Percentiles rank a stretch among this genome's conserved stretches.
phyloP scores from a whole-genome alignment of 1,140 invertebrate species.

The Brachionus calyciflorus region DNA sequence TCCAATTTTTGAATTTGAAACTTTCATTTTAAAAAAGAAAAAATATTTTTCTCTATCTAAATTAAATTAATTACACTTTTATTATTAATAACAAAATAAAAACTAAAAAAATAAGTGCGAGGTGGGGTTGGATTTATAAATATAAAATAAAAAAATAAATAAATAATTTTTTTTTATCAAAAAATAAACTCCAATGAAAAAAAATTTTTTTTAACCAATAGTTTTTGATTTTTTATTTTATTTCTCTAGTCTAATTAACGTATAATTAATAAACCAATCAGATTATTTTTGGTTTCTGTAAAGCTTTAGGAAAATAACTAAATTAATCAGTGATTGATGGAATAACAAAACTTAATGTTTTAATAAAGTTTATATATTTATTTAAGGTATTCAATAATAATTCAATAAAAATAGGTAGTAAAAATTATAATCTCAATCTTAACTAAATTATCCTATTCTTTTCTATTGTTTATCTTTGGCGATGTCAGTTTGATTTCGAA shows the following conservation, averaged over 20 bases:
- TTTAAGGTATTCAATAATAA: not conserved
- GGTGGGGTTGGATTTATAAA: not conserved
- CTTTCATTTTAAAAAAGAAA: conserved; percentile 45
- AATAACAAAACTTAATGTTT: not conserved
- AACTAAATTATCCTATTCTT: not conserved
- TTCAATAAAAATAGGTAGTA: not conserved
- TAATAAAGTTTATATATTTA: not conserved
- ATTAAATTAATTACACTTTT: conserved; percentile 41
- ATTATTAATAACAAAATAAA: conserved; percentile 28
- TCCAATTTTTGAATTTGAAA: conserved; percentile 24
- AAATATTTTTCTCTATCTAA: not conserved
- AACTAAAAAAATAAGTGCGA: not conserved
- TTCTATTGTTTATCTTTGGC: conserved; percentile 30
- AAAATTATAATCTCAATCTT: conserved; percentile 10
- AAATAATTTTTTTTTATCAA: too few relatives aligned
- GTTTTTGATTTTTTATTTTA: not conserved
- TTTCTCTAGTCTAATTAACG: not conserved
- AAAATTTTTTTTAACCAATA: not conserved
- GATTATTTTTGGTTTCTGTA: not conserved
- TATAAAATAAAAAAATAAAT: not conserved
- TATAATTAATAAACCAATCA: not conserved
- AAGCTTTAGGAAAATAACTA: not conserved
- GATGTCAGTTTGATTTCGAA: conserved; percentile 34
- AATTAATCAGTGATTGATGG: conserved; percentile 27
- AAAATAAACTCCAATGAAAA: not conserved